These are phyloP conservation scores for Philopedon plagiatum DNA, from an alignment of 2,888 invertebrate species.

Conservation along the genomic window DNA sequence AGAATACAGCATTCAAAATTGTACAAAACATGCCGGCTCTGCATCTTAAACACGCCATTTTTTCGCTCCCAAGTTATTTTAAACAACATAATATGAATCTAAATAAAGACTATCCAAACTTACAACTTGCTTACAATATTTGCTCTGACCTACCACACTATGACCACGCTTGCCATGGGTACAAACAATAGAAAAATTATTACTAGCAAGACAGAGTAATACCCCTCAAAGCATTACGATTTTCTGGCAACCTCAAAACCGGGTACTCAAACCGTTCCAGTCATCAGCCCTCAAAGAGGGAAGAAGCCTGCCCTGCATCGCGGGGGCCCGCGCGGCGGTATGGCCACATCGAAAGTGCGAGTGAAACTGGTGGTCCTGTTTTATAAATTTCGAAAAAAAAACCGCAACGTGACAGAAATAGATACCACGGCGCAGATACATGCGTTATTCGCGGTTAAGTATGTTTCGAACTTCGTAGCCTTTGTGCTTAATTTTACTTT, in stretches of 20 bases:
- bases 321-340: slow-evolving; percentile 42
- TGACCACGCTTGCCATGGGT: not conserved
- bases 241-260: not conserved
- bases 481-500: too few species aligned
- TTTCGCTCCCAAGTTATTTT: too few species aligned
- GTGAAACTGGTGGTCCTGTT: slow-evolving; percentile 32
- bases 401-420: slow-evolving; percentile 17
- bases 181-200: not conserved
- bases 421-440: slow-evolving; percentile 1
- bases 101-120: not conserved
- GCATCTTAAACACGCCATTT: too few species aligned
- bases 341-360: slow-evolving; percentile 40
- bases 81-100: too few species aligned
- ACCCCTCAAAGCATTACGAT: not conserved
- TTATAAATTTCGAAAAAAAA: slow-evolving; percentile 12
- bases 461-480: too few species aligned
- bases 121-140: slow-evolving; percentile 3
- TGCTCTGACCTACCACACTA: slow-evolving; percentile 26
- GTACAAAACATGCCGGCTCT: too few species aligned
- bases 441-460: slow-evolving; percentile 21
- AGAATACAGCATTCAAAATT: too few species aligned
- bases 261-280: not conserved
- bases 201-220: not conserved
- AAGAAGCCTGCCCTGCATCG: slow-evolving; percentile 44
- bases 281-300: slow-evolving; percentile 26